Evolutionary conservation across 2,113 vertebrate species (phyloP), one percentile per base, ranked within the genome.

Genomic region (Ascaphus truei): DNA sequence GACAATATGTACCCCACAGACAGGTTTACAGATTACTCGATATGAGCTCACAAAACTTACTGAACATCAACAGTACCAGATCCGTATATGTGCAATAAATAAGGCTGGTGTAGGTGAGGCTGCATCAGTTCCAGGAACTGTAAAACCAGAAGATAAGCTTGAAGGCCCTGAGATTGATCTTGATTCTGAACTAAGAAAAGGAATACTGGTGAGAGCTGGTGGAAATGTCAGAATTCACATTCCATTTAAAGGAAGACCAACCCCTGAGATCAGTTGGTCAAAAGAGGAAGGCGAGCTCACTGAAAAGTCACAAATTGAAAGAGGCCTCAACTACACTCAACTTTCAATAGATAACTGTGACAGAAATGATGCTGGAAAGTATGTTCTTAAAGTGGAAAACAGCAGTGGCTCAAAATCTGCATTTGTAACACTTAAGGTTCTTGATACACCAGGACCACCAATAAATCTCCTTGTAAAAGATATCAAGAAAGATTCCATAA

Each of bases 61-160:
- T 66, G 97, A 99, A 83, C 94, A 98, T 77, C 94, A 98, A 73
- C 96, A 98, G 80, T 99, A 98, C 78, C 98, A 95, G 75, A 79
- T 98, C 76, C 89, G 90, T 47, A 85, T 97, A 15, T 96, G 94
- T 86, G 97, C 96, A 58, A 89, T 98, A 58, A 99, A 98, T 78
- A 98, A 95, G 80, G 77, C 91, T 15, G 96, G 97, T 77, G 87
- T 98, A 76, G 96, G 97, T 73, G 97, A 99, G 71, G 83, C 97
- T 68, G 85, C 91, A 18, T 79, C 92, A 10, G 62, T 98, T 72
- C 89, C 87, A 73, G 95, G 93, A 72, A 91, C 91, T 62, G 81
- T 94, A 47, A 99, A 95, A 79, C 91, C 96, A 67, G 95, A 98
- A 81, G 97, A 98, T 77, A 96, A 96, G 76, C 91, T 98, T 77